Evolutionary conservation across 2,888 invertebrate genomes (phyloP).

Genomic region (Ochropleura plecta): DNA sequence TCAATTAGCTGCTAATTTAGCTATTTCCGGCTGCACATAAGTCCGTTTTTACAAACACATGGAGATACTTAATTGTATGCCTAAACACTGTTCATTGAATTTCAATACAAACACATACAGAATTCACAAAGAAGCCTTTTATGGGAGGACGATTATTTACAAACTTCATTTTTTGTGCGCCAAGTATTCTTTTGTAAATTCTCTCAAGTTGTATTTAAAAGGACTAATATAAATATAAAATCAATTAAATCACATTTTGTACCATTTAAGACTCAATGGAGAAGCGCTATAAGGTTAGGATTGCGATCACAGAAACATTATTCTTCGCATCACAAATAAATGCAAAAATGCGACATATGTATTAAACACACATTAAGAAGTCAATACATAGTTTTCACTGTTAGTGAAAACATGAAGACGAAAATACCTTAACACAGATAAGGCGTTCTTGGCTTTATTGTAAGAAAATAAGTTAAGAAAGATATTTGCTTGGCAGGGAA

Average conservation of each 20-base stretch:
- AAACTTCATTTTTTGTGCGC: conserved; percentile 20
- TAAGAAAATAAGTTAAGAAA: not conserved
- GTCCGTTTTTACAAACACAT: not conserved
- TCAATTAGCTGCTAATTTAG: not conserved
- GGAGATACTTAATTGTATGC: not conserved
- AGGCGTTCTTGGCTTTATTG: not conserved
- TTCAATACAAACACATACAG: not conserved
- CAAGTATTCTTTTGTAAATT: conserved; percentile 5
- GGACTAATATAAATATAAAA: conserved; percentile 6
- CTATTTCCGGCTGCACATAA: not conserved
- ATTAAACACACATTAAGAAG: not conserved
- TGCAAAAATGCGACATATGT: not conserved
- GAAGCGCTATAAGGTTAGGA: not conserved
- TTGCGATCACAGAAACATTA: not conserved
- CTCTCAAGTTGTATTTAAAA: conserved; percentile 1
- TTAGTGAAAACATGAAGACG: not conserved
- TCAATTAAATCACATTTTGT: not conserved
- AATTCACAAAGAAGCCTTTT: not conserved
- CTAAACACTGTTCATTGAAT: not conserved
- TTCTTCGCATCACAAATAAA: not conserved
- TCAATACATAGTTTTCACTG: not conserved
- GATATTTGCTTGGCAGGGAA: not conserved
- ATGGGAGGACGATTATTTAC: too few relatives aligned
- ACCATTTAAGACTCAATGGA: not conserved
- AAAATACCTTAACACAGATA: not conserved